A percentile compares a stretch with the other conserved stretches of the same genome.
phyloP scores from a whole-genome alignment of 2,797 vertebrate species.

The Notoglanidium macrostoma region DNA sequence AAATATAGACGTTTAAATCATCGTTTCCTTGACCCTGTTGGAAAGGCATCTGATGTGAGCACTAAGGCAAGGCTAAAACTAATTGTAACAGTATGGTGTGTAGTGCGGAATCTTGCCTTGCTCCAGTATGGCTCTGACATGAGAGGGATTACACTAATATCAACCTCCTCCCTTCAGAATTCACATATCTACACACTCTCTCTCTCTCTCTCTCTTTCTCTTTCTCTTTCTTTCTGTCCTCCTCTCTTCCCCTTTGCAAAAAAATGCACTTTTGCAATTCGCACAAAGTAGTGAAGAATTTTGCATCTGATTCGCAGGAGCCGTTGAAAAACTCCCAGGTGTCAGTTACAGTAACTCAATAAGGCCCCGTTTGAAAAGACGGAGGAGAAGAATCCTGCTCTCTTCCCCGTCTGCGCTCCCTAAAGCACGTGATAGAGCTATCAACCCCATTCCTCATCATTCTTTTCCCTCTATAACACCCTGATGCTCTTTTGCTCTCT shows the following conservation, averaged over 20 bases:
- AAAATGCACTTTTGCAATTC: constrained; percentile 76
- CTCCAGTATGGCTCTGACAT: constrained; percentile 66
- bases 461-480: constrained; percentile 47
- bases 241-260: not conserved
- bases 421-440: constrained; percentile 46
- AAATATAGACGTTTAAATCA: constrained; percentile 81
- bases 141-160: constrained; percentile 78
- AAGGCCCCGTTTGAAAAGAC: constrained; percentile 59
- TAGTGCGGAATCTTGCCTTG: constrained; percentile 58
- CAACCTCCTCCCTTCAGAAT: constrained; percentile 70
- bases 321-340: constrained; percentile 84
- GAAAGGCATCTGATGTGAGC: constrained; percentile 77
- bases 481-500: constrained; percentile 45
- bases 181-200: constrained; percentile 70
- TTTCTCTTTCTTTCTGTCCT: not conserved
- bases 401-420: constrained; percentile 18
- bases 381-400: constrained; percentile 37
- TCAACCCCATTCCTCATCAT: constrained; percentile 43
- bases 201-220: too few species aligned
- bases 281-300: constrained; percentile 79
- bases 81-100: constrained; percentile 67
- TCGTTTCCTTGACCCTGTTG: constrained; percentile 83
- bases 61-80: constrained; percentile 66
- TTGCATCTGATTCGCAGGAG: constrained; percentile 80
- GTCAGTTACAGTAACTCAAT: constrained; percentile 74